Evolutionary conservation across 2,888 invertebrate species (phyloP), one percentile per base, ranked within the genome.

Genomic region (Cerceris ruficornis): DNA sequence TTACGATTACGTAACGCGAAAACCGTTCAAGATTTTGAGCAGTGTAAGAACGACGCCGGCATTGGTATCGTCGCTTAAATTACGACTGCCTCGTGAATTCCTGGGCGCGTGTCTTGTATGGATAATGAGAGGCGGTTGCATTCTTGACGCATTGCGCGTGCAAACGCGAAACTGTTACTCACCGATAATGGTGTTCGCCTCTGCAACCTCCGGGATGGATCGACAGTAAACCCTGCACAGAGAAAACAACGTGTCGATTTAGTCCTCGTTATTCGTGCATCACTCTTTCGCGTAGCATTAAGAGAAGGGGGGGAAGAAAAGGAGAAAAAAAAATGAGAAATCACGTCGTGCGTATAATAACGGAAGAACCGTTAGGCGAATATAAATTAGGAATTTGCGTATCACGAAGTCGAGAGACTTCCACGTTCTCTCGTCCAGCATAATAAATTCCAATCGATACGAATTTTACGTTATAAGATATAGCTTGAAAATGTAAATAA

Each of bases 141-240:
- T 80, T 80, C 80, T 57, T 49, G 64, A 50, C 69, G 62, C 65
- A 67, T 54, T 60, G 68, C 55, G 43, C 43, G 62, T 39, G 61
- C 55, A 64, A 68, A 77, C 28, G 74, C 66, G 15, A 79, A 76
- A 72, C 69, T 57, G 62, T 87, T 82, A 90, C 90, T 90, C 83
- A 90, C 90, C 90, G 79, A 87, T 88, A 90, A 90, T 89, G 89
- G 86, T 88, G 89, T 83, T 80, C 81, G 84, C 76, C 81, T 86
- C 82, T 83, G 84, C 85, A 87, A 82, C 84, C 86, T 86, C 83
- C 82, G 82, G 82, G 84, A 82, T 87, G 83, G 85, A 85, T 85
- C 81, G 77, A 81, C 84, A 77, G 66, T 64, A 61, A 81, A 69
- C 75, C 81, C 85, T 85, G 84, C 78, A 82, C 75, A 87, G 77